Conservation (phyloP, 2,113 vertebrate genomes). For the Saccopteryx leptura region DNA sequence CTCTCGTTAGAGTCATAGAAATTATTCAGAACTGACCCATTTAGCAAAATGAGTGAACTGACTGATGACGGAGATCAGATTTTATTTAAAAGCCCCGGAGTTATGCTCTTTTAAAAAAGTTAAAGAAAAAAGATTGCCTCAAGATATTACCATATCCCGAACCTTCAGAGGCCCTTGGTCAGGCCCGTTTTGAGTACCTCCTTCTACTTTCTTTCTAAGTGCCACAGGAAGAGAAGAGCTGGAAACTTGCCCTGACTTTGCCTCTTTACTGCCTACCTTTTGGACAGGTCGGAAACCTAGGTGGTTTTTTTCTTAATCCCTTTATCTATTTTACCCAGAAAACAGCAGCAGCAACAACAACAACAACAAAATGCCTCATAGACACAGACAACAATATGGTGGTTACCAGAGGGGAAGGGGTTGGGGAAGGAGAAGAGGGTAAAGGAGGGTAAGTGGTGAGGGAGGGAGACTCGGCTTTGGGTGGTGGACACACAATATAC, state of each 20-base stretch:
- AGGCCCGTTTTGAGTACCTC: neutral
- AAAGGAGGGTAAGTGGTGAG: no score
- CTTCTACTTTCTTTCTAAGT: neutral
- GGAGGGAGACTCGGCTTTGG: no score
- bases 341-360: no score
- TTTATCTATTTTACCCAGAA: no score
- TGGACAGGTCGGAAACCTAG: neutral
- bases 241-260: neutral
- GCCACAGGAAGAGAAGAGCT: neutral
- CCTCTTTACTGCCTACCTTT: neutral
- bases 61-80: neutral
- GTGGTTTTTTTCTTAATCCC: neutral
- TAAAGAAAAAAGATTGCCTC: neutral
- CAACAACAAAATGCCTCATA: no score
- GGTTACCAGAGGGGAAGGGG: no score
- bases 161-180: neutral
- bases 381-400: no score
- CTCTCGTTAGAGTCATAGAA: conserved; percentile 30
- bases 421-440: no score
- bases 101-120: neutral
- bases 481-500: no score
- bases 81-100: neutral
- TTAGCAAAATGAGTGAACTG: conserved; percentile 21
- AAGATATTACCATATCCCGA: neutral
- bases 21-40: neutral